A percentile compares a stretch with the other conserved stretches of the same genome.
phyloP scores from a whole-genome alignment of 2,888 invertebrate species.

The Cartodere bifasciata region DNA sequence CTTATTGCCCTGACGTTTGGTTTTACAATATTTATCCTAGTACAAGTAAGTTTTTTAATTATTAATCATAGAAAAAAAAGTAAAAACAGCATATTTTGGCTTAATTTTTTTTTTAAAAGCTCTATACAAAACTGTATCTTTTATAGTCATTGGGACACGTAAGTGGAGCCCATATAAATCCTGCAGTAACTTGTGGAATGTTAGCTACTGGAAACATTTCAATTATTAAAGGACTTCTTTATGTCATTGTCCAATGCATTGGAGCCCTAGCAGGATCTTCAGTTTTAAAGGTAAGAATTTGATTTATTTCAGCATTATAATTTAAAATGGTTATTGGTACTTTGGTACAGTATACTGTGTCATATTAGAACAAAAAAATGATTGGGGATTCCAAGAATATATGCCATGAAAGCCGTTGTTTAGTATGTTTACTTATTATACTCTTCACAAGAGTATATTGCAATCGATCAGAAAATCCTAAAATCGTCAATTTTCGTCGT shows the following conservation, averaged over 20 bases:
- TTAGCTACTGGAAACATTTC: constrained; percentile 68
- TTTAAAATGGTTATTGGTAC: background rate
- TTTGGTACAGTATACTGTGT: too few relatives aligned
- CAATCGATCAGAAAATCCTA: too few relatives aligned
- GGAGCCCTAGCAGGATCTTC: constrained; percentile 74
- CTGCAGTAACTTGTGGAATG: constrained; percentile 77
- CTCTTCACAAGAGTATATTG: too few relatives aligned
- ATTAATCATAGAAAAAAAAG: too few relatives aligned
- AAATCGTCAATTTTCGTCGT: too few relatives aligned
- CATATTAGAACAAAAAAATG: too few relatives aligned
- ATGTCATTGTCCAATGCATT: constrained; percentile 69
- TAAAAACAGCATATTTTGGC: too few relatives aligned
- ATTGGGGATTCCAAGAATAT: too few relatives aligned
- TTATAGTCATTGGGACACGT: constrained; percentile 71
- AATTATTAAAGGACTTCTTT: constrained; percentile 59
- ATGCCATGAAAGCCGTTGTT: too few relatives aligned
- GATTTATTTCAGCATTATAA: background rate
- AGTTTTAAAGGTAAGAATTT: constrained; percentile 48
- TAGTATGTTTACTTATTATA: too few relatives aligned
- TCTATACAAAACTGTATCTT: constrained; percentile 9
- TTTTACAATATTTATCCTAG: constrained; percentile 67
- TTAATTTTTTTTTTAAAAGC: constrained; percentile 1
- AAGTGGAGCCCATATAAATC: constrained; percentile 86
- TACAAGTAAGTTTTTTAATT: constrained; percentile 43
- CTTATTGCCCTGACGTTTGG: constrained; percentile 79